Base-by-base conservation (phyloP, 2,888 invertebrate species). In the Glyphotaelius pellucidus region DNA sequence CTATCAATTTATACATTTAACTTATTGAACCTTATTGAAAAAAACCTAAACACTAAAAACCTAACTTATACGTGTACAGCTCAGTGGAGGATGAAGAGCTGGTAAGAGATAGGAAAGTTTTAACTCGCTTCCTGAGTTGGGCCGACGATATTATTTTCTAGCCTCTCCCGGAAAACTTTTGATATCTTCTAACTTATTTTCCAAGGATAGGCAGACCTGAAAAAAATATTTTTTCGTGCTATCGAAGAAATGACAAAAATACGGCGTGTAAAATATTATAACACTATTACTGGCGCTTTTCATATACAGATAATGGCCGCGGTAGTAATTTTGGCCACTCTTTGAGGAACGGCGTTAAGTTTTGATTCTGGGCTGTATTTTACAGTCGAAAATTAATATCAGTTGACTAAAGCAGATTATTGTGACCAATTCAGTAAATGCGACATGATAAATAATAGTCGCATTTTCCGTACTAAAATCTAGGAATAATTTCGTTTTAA, bases 61-160 rank as follows among this genome's bases (percentile, higher is more conserved):
- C 38, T 31, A 32, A 81, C 67, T 67, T n/a, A 67, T 67, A 25
- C 67, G 67, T 67, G 25, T 89, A 38, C 38, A 89, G 81, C 89
- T 91, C 91, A 80, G 83, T 91, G 92, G 88, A 92, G 90, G 92
- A 92, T 89, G 90, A 81, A 81, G 89, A 92, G 84, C 89, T 89
- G 81, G 88, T 90, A 90, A 90, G 90, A 92, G 92, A 92, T 92
- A 91, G 91, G 89, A 90, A 92, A 92, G 90, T 92, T 92, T 89
- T 89, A 91, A 91, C 89, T 89, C 89, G 88, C 88, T 91, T 90
- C 91, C 80, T 25, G 88, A 91, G 80, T 91, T 91, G 80, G 91
- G 85, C 88, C 52, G 47, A 30, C 79, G 88, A 91, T 88, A 83
- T 91, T 91, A 67, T 67, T 81, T 81, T 80, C 91, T 81, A 80